phyloP scores from a whole-genome alignment of 2,888 invertebrate species.

The Polyommatus iphigenia region DNA sequence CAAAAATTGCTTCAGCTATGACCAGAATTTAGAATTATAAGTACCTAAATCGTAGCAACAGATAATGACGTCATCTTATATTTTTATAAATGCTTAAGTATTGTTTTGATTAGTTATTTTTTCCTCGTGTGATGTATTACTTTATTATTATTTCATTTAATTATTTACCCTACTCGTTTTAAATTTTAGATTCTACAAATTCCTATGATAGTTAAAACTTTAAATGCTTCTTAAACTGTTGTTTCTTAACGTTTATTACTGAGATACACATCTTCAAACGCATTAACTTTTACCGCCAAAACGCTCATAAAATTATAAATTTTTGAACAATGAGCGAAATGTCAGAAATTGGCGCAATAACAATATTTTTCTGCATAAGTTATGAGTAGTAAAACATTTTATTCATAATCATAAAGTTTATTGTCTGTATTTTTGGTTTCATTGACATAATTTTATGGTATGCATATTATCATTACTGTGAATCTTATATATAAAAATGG shows the following conservation, averaged over 20 bases:
- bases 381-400: slow-evolving; percentile 23
- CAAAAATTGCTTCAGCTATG: neutral
- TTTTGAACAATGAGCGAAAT: slow-evolving; percentile 21
- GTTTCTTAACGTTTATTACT: slow-evolving; percentile 3
- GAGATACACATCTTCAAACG: slow-evolving; percentile 1
- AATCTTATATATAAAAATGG: too few species aligned
- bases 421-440: slow-evolving; percentile 18
- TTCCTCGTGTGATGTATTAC: neutral
- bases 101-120: neutral
- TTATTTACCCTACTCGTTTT: neutral
- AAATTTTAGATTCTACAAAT: neutral
- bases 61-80: neutral
- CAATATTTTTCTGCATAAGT: slow-evolving; percentile 2
- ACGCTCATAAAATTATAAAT: slow-evolving; percentile 19
- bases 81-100: neutral
- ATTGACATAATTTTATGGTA: slow-evolving; percentile 24
- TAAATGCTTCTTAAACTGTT: slow-evolving; percentile 12
- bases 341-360: slow-evolving; percentile 28
- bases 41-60: neutral
- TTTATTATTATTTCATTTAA: neutral
- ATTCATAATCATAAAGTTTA: slow-evolving; percentile 24
- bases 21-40: neutral
- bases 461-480: neutral
- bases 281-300: slow-evolving; percentile 18
- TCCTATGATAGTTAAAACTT: slow-evolving; percentile 17